Conservation (phyloP, 2,113 vertebrate species). For the Aythya baeri region DNA sequence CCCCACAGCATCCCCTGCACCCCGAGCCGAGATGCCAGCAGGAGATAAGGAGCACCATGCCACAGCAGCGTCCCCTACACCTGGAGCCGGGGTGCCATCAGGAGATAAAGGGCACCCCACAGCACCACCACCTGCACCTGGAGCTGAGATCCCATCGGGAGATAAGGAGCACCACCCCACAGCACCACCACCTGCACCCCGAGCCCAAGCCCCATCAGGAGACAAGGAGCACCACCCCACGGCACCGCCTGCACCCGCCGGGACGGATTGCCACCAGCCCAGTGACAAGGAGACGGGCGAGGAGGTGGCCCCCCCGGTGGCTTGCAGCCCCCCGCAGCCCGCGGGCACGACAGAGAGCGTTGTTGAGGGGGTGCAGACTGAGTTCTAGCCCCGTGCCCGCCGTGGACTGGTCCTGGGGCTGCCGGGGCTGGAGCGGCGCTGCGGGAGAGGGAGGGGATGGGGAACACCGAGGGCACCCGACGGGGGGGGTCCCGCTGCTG, state of each 20-base stretch:
- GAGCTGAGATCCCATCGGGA: neutral
- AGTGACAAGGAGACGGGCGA: slow-evolving; percentile 69
- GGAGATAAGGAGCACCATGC: neutral
- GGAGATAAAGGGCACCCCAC: neutral
- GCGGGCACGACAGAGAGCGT: slow-evolving; percentile 50
- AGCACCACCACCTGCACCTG: neutral
- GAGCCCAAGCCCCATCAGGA: neutral
- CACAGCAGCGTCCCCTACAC: accelerated
- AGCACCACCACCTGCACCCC: accelerated
- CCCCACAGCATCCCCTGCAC: neutral
- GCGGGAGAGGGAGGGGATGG: neutral
- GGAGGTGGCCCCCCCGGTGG: neutral
- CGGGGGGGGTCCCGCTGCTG: neutral
- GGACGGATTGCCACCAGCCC: slow-evolving; percentile 38
- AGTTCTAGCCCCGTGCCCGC: slow-evolving; percentile 65
- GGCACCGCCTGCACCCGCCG: accelerated
- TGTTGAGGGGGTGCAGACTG: slow-evolving; percentile 71
- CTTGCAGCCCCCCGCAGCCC: slow-evolving; percentile 12
- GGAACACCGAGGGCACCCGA: neutral
- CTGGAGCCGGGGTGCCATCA: neutral
- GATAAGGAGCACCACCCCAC: neutral
- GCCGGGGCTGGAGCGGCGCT: neutral
- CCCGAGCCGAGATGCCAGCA: neutral
- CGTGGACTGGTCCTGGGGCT: neutral
- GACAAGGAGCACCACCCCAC: neutral